A percentile compares a stretch with the other conserved stretches of the same genome.
Evolutionary conservation across 2,113 vertebrate genomes (phyloP).

Genomic region (Propithecus coquereli): DNA sequence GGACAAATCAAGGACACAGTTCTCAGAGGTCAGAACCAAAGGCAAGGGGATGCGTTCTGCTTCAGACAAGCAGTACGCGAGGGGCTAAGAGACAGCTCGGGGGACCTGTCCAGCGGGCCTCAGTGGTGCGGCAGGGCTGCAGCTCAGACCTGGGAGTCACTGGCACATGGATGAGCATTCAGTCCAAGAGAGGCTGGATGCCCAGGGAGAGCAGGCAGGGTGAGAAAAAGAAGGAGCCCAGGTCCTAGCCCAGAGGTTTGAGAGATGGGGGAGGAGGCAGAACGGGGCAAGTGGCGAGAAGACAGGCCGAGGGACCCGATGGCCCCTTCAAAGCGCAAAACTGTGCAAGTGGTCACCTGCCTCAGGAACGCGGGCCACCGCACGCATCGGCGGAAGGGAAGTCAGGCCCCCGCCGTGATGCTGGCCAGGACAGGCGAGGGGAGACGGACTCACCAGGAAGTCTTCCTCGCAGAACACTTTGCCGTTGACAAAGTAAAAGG

Average conservation of each 20-base stretch:
- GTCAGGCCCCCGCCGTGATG: background rate
- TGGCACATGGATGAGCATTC: background rate
- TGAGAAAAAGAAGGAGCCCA: background rate
- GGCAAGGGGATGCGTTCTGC: background rate
- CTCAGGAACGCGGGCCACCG: accelerated
- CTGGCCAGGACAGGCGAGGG: background rate
- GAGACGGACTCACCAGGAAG: constrained; percentile 90
- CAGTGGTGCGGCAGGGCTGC: background rate
- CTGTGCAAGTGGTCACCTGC: background rate
- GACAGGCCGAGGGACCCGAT: background rate
- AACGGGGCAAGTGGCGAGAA: background rate
- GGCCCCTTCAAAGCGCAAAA: background rate
- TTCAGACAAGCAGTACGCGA: background rate
- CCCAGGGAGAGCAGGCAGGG: no score
- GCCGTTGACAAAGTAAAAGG: constrained; percentile 91
- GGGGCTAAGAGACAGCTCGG: background rate
- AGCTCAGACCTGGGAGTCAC: background rate
- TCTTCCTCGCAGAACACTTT: constrained; percentile 95
- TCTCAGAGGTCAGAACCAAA: background rate
- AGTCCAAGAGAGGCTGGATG: no score
- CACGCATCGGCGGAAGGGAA: background rate
- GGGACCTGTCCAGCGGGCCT: background rate
- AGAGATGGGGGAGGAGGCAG: no score
- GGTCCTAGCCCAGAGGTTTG: background rate
- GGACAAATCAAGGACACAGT: background rate